A percentile compares a stretch with the other conserved stretches of the same genome.
Evolutionary conservation across 1,140 invertebrate species (phyloP).

Genomic region (Cotesia typhae): DNA sequence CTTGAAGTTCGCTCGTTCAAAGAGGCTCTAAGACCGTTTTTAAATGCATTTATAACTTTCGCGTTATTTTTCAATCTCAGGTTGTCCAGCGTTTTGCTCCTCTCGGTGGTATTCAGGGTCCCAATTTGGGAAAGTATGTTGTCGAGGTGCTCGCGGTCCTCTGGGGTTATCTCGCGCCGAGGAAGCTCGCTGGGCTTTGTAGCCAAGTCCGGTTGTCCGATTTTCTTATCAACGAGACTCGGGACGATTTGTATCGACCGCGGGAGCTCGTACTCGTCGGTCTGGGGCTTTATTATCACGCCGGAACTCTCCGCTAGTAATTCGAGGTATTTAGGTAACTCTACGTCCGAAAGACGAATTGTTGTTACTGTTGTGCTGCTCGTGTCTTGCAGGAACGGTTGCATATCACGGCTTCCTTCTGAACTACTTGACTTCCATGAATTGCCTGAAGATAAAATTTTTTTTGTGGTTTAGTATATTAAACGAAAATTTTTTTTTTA

Average conservation of each 20-base stretch:
- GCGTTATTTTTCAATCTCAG: slow-evolving; percentile 33
- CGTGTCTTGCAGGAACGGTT: slow-evolving; percentile 58
- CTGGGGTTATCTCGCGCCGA: slow-evolving; percentile 14
- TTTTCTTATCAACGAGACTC: slow-evolving; percentile 32
- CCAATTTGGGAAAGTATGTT: slow-evolving; percentile 39
- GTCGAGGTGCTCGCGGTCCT: slow-evolving; percentile 31
- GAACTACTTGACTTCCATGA: slow-evolving; percentile 62
- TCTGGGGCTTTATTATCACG: slow-evolving; percentile 53
- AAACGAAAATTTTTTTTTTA: no score
- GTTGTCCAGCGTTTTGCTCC: slow-evolving; percentile 54
- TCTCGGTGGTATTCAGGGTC: slow-evolving; percentile 53
- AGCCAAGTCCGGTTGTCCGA: not conserved
- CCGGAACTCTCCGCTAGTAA: slow-evolving; percentile 65
- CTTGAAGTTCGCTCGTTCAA: slow-evolving; percentile 53
- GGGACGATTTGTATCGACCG: slow-evolving; percentile 54
- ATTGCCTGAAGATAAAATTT: slow-evolving; percentile 51
- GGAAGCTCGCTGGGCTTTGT: not conserved
- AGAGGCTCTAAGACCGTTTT: slow-evolving; percentile 39
- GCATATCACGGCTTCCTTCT: slow-evolving; percentile 58
- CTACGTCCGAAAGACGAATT: slow-evolving; percentile 43
- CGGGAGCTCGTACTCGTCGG: slow-evolving; percentile 71
- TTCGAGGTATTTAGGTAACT: slow-evolving; percentile 69
- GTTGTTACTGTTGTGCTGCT: slow-evolving; percentile 47
- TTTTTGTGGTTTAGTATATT: not conserved
- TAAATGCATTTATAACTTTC: slow-evolving; percentile 17